Base-by-base conservation (phyloP, 2,113 vertebrate species). In the Mirza zaza region DNA sequence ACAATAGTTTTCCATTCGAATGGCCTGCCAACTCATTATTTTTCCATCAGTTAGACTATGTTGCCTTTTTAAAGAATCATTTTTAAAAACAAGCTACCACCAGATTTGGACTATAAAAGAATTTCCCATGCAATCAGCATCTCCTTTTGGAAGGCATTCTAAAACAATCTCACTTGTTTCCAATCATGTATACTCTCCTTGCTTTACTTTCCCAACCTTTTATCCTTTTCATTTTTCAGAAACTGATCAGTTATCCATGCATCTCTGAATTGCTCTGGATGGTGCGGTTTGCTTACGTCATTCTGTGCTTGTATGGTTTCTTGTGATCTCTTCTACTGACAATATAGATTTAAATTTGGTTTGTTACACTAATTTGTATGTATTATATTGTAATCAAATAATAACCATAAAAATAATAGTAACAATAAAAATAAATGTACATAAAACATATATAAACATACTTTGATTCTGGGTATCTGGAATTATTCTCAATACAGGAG, bases 1-100 rank as follows among this genome's bases (percentile, higher is more conserved):
- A 87, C 25, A 92, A 70, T 45, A 94, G 27, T 52, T 83, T 96
- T 91, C 23, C 65, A 71, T 85, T 83, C 96, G 34, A 93, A 87
- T 76, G 25, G 34, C 4, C 14, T 90, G 84, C 18, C 73, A 97
- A 23, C 6, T 67, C 32, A 61, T 68, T 86, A 34, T 77, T 84
- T 96, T 91, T 71, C 23, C 8, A 23, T 80, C 42, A 81, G 11
- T 73, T 76, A 87, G 75, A 85, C 55, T 85, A 79, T 75, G 3
- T 25, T 65, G 9, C 2, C n/a, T 73, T 71, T 88, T 71, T 77
- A 90, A 95, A 90, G 45, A 70, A 84, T 50, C 6, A 73, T 39
- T 84, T 80, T 91, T 52, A 45, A 63, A 97, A 90, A 79, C 48
- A 93, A 75, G 2, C 57, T 96, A 83, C 27, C 48, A 63, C 68